phyloP scores from a whole-genome alignment of 2,797 vertebrate species.

The Channallabes apus region DNA sequence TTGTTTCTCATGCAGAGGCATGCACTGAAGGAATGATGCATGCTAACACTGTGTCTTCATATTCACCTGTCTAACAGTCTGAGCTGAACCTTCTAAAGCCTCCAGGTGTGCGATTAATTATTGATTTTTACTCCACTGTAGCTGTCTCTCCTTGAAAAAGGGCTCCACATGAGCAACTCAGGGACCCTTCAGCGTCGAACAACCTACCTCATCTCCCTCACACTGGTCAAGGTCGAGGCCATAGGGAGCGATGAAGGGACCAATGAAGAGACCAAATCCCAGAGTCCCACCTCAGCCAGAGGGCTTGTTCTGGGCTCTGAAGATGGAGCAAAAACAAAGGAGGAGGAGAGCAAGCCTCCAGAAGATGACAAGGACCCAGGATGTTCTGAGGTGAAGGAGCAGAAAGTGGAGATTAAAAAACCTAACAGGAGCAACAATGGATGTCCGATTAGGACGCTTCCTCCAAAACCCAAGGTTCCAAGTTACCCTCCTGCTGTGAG shows the following conservation, averaged over 20 bases:
- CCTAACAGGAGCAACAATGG: conserved; percentile 34
- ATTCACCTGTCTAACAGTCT: background rate
- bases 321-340: conserved; percentile 60
- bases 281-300: conserved; percentile 32
- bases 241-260: conserved; percentile 72
- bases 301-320: conserved; percentile 62
- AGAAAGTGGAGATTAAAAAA: conserved; percentile 53
- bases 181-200: conserved; percentile 87
- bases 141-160: conserved; percentile 20
- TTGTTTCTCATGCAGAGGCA: background rate
- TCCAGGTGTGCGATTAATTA: background rate
- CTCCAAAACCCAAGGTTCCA: conserved; percentile 29
- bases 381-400: conserved; percentile 34
- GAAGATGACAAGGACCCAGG: conserved; percentile 27
- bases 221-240: conserved; percentile 93
- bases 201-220: conserved; percentile 96
- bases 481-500: conserved; percentile 19
- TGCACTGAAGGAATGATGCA: background rate
- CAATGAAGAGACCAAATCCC: conserved; percentile 31
- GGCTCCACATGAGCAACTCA: conserved; percentile 83
- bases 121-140: background rate
- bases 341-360: conserved; percentile 51
- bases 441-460: conserved; percentile 29
- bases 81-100: conserved; percentile 13
- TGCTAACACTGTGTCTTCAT: background rate